Base-by-base conservation (phyloP, 2,888 invertebrate species). In the Yponomeuta plumbellus region DNA sequence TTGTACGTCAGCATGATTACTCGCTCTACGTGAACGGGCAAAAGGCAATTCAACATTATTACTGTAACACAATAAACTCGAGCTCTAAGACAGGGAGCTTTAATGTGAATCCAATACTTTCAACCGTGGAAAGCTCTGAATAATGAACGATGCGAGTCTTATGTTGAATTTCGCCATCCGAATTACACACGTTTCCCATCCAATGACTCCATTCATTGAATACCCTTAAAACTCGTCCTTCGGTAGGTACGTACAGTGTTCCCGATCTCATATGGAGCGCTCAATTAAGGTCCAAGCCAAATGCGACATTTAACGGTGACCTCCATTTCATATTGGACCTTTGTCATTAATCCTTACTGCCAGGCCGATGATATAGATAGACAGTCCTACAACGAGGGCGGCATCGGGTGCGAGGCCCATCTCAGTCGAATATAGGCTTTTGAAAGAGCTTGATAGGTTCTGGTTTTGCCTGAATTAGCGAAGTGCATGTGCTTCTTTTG, bases 231-330 rank as follows among this genome's bases (percentile, higher is more conserved):
- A 17, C 44, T 52, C 17, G 17, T 52, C 44, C 44, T 52, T 52
- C 44, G 44, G 13, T 52, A 52, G 8, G 34, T 21, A 2, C 58
- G 8, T 20, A 58, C 22, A 21, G 10, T 26, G 61, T 8, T 64
- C 57, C 56, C 56, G 39, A 64, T 62, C 61, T 26, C 74, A 77
- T 76, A 76, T 80, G 83, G 81, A 83, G 78, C 74, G 80, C 76
- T 84, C 84, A 85, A 86, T 85, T 85, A 83, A 80, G 77, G 75
- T 72, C 74, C 84, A 85, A 86, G 81, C 84, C 80, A 84, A 82
- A 80, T 80, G 77, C 77, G 82, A 83, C 82, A 85, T 80, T 85
- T 81, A 80, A 78, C 74, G 84, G 72, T 81, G 88, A 86, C 87
- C 87, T 83, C 86, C 80, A 84, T 85, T 81, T 65, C 65, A 57